Evolutionary conservation across 1,140 invertebrate genomes (phyloP), one percentile per base, ranked within the genome.

Genomic region (Amphibalanus amphitrite): DNA sequence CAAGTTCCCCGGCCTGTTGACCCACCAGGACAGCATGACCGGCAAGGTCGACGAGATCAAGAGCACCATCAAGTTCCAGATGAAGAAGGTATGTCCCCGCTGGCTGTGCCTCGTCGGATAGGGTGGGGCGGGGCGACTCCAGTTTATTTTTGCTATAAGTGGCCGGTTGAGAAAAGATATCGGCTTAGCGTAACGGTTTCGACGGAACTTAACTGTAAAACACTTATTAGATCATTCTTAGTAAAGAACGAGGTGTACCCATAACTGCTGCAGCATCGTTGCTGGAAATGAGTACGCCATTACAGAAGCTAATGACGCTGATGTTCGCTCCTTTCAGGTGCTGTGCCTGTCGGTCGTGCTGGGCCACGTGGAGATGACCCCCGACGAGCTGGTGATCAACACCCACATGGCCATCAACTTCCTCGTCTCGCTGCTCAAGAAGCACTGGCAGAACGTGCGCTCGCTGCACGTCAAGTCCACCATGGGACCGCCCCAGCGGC

Each of bases 401-500:
- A 89, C 98, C 73, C 94, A 95, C 80, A 84, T 99, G 75, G 88
- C 95, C 29, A 92, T 99, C 82, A 99, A 99, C 83, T 99, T 99
- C 85, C 85, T 99, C 78, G 96, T 99, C 28, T 99, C 97, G 0
- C 85, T 99, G 77, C 83, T 99, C 80, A 99, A 99, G 85, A 99
- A 99, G 84, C 97, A 99, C 82, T 99, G 97, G 97, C 97, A 99
- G 83, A 99, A 99, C 79, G 95, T 99, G n/a, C 85, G 94, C 69
- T 96, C 95, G 28, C 85, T 99, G 59, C 93, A 99, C 83, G 90
- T 99, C 77, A 99, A 99, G 83, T 96, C 92, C 67, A 93, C 95
- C 0, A 99, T 99, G 97, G 96, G 96, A 78, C 90, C 91, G 77
- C 88, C 94, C 77, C 92, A 97, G 81, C 88, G 96, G 83, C 85